Evolutionary conservation across 2,888 invertebrate species (phyloP).

Genomic region (Anaspis maculata): DNA sequence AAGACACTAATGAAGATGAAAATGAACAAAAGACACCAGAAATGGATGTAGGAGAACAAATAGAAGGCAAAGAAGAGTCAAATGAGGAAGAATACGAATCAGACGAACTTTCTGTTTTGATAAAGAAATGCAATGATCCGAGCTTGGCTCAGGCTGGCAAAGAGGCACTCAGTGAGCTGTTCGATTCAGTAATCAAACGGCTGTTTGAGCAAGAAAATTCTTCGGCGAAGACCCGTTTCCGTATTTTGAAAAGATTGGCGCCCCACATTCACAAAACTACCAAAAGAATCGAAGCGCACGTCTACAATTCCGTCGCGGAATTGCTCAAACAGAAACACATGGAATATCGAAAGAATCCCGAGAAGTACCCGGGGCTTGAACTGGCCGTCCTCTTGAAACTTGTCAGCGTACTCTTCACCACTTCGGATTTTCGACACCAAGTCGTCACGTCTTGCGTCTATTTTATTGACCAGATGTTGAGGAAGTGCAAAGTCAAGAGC

Average conservation of each 20-base stretch:
- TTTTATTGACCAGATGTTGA: constrained; percentile 75
- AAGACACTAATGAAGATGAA: too few species aligned
- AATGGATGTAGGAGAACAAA: too few species aligned
- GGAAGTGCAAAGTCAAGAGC: constrained; percentile 53
- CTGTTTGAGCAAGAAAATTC: constrained; percentile 69
- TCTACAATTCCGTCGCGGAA: constrained; percentile 57
- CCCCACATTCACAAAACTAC: constrained; percentile 55
- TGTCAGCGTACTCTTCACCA: constrained; percentile 72
- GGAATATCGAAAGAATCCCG: constrained; percentile 51
- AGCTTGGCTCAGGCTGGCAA: constrained; percentile 72
- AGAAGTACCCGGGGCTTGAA: constrained; percentile 56
- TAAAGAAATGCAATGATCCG: constrained; percentile 80
- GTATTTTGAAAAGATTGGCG: constrained; percentile 50
- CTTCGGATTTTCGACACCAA: constrained; percentile 84
- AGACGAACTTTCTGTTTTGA: constrained; percentile 45
- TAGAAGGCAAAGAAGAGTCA: constrained; percentile 18
- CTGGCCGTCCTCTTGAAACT: constrained; percentile 75
- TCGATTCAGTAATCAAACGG: constrained; percentile 65
- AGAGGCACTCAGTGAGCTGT: constrained; percentile 63
- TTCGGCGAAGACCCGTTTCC: constrained; percentile 48
- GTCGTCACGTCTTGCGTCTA: constrained; percentile 78
- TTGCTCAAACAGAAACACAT: constrained; percentile 65
- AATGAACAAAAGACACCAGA: too few species aligned
- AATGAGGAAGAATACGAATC: constrained; percentile 29
- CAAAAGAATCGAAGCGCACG: too few species aligned